phyloP scores from a whole-genome alignment of 1,140 invertebrate species.

The Sycophila sp. region DNA sequence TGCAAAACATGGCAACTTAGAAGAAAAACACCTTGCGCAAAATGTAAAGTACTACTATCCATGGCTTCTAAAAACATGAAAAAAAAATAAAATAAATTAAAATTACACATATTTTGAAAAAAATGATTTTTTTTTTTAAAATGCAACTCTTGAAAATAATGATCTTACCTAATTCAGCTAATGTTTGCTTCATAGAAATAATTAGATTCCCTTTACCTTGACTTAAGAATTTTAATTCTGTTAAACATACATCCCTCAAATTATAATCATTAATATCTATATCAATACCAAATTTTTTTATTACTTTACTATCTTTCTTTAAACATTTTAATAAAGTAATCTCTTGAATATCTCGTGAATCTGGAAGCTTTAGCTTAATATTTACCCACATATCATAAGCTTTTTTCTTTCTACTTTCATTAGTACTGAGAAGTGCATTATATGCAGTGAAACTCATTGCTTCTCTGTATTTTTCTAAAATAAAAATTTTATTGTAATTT shows the following conservation, averaged over 20 bases:
- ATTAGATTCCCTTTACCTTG: constrained; percentile 6
- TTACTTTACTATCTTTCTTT: constrained; percentile 37
- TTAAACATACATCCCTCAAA: constrained; percentile 47
- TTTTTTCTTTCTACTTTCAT: constrained; percentile 42
- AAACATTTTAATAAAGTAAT: constrained; percentile 53
- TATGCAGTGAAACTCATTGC: constrained; percentile 51
- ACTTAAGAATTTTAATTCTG: constrained; percentile 45
- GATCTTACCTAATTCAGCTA: constrained; percentile 29
- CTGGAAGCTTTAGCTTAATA: constrained; percentile 48
- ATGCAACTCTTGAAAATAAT: too few species aligned
- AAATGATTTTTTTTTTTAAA: not conserved
- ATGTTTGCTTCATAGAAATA: constrained; percentile 15
- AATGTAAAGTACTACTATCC: constrained; percentile 38
- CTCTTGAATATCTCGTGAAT: constrained; percentile 35
- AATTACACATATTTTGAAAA: not conserved
- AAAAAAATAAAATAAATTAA: not conserved
- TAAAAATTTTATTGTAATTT: not conserved
- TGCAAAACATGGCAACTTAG: constrained; percentile 49
- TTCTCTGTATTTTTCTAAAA: constrained; percentile 45
- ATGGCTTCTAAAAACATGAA: too few species aligned
- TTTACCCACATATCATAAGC: constrained; percentile 52
- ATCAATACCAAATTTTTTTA: constrained; percentile 50
- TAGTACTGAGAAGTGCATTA: constrained; percentile 49
- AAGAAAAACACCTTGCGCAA: constrained; percentile 47
- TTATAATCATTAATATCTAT: constrained; percentile 48